Conservation (phyloP, 2,113 vertebrate species). For the Nerophis lumbriciformis region DNA sequence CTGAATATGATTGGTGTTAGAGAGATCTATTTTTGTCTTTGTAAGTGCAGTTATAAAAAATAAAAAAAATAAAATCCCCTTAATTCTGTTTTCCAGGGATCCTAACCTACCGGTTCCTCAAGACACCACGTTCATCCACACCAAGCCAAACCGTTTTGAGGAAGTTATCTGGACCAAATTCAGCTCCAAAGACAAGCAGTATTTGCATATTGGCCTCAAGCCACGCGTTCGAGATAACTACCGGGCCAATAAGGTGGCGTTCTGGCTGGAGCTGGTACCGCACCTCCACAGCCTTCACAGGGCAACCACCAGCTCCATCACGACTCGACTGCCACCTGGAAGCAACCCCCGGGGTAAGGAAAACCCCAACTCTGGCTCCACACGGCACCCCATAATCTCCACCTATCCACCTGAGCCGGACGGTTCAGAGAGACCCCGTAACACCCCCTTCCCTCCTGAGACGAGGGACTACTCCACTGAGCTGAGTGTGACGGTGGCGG, state of each 20-base stretch:
- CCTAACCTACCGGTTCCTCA: conserved; percentile 95
- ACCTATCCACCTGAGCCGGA: conserved; percentile 83
- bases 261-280: conserved; percentile 96
- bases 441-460: conserved; percentile 84
- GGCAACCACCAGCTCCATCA: conserved; percentile 78
- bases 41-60: no score
- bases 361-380: conserved; percentile 33
- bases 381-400: conserved; percentile 69
- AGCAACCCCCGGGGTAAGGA: conserved; percentile 76
- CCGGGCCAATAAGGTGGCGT: conserved; percentile 96
- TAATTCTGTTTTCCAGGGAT: conserved; percentile 72
- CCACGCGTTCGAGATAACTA: conserved; percentile 97
- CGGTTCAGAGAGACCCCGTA: conserved; percentile 77
- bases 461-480: conserved; percentile 96
- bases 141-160: conserved; percentile 97
- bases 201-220: conserved; percentile 97
- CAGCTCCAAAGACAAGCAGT: conserved; percentile 97
- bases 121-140: conserved; percentile 98
- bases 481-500: conserved; percentile 94
- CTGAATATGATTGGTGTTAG: neutral
- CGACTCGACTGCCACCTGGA: conserved; percentile 85
- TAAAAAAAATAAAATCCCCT: neutral
- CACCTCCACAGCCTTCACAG: conserved; percentile 91
- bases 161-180: conserved; percentile 99
- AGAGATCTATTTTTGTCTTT: neutral